Base-by-base conservation (phyloP, 2,888 invertebrate species). In the Prosopocoilus inquinatus region DNA sequence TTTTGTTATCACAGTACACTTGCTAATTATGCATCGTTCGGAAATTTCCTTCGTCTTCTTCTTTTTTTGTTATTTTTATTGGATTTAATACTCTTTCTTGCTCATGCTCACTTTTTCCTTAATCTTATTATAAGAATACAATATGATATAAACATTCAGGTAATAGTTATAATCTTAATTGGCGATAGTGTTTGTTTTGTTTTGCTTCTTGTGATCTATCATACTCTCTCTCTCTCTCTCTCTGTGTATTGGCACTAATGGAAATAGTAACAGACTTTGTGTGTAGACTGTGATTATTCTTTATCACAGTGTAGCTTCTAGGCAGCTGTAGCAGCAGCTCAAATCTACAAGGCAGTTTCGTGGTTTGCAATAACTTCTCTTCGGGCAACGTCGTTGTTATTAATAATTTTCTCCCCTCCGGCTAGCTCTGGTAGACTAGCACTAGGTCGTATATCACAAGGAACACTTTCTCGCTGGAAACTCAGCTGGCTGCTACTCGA, bases 351-450 rank as follows among this genome's bases (percentile, higher is more conserved):
- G 62, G 75, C 73, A 64, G 76, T 77, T 68, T 76, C 78, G 74
- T 78, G 78, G 74, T 77, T 73, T 9, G 16, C 9, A 5, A 15
- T 41, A 7, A 41, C 41, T 15, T 41, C 75, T 47, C 78, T 71
- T 63, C 81, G 71, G 59, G 80, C 77, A 74, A 80, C 82, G 61
- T 80, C 72, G 68, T 79, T 79, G 62, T 78, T 78, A n/a, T n/a
- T n/a, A n/a, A n/a, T n/a, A 47, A 81, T 28, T 2, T n/a, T 15
- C 35, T 47, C 46, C 80, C 28, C 38, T 34, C 68, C 68, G 48
- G 77, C 66, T 64, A 81, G 70, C 62, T 80, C 79, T 9, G 82
- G 82, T 61, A 80, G 77, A 67, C 81, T 81, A 28, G 76, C 76
- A 47, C 57, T 62, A 15, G 35, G 52, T 44, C 36, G 50, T 44